Evolutionary conservation across 2,113 vertebrate genomes (phyloP), one percentile per base, ranked within the genome.

Genomic region (Psittacus erithacus): DNA sequence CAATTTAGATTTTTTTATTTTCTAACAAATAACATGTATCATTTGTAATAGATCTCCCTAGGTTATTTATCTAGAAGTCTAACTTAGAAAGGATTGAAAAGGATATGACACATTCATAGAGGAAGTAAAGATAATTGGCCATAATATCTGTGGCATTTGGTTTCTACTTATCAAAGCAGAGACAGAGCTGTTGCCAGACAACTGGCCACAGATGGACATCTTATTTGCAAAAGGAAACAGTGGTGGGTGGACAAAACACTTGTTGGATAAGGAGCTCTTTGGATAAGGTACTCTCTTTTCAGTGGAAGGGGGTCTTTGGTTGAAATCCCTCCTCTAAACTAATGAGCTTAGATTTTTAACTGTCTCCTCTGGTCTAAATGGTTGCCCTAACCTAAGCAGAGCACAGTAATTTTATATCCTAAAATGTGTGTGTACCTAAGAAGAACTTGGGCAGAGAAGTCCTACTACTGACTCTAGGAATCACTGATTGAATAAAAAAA

Each of bases 131-230:
- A 81, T 49, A 86, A 84, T 78, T 91, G 23, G 33, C 35, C 22
- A 31, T 52, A 87, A 55, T 49, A 29, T 33, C 50, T 75, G 17
- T 31, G 91, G 41, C 49, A 73, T 84, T 95, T 78, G 22, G 17
- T 89, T 91, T 82, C 43, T 76, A 8, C 24, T 82, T 82, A 77
- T 52, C 69, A 93, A 84, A 95, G 35, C 44, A 79, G 11, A 87
- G 60, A 25, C 27, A 33, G 16, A 50, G 27, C 50, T 59, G 29
- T 46, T 16, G 55, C 29, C 35, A 68, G 60, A 59, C 11, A 86
- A n/a, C 39, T 35, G 64, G 49, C 19, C 73, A 67, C 65, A 86
- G 47, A 94, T 22, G 14, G 55, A 50, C 69, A 75, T n/a, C 14
- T 89, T 67, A 46, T 60, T 78, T 88, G 68, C 71, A 65, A 92